A percentile compares a stretch with the other conserved stretches of the same genome.
Conservation (phyloP, 2,888 invertebrate species). For the Plagodis dolabraria region DNA sequence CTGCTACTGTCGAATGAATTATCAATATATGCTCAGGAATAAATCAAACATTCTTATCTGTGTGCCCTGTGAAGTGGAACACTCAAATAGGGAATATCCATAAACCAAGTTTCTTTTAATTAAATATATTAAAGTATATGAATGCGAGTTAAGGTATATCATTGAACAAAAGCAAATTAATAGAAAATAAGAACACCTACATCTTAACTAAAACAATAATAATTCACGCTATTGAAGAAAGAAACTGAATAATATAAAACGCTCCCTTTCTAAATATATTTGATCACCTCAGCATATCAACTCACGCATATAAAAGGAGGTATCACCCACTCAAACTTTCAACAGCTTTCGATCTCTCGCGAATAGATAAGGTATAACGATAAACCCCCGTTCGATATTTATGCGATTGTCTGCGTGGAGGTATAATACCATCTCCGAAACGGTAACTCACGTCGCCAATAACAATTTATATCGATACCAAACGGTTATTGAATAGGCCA, state of each 20-base stretch:
- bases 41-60: no score
- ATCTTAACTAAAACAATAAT: neutral
- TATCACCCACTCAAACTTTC: conserved; percentile 63
- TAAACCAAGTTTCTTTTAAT: no score
- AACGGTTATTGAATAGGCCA: conserved; percentile 74
- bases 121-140: no score
- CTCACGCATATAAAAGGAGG: conserved; percentile 47
- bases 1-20: no score
- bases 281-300: conserved; percentile 33
- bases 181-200: neutral
- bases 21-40: no score
- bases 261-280: conserved; percentile 30
- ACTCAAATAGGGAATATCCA: no score
- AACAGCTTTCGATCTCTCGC: conserved; percentile 61
- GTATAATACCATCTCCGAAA: conserved; percentile 73
- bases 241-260: conserved; percentile 29
- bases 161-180: neutral
- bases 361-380: conserved; percentile 67
- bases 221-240: neutral
- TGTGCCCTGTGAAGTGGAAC: no score
- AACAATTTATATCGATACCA: conserved; percentile 76
- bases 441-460: conserved; percentile 78
- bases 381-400: conserved; percentile 71
- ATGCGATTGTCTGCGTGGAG: conserved; percentile 70
- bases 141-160: no score